phyloP scores from a whole-genome alignment of 2,888 invertebrate species.

The Acanthosepion pharaonis region DNA sequence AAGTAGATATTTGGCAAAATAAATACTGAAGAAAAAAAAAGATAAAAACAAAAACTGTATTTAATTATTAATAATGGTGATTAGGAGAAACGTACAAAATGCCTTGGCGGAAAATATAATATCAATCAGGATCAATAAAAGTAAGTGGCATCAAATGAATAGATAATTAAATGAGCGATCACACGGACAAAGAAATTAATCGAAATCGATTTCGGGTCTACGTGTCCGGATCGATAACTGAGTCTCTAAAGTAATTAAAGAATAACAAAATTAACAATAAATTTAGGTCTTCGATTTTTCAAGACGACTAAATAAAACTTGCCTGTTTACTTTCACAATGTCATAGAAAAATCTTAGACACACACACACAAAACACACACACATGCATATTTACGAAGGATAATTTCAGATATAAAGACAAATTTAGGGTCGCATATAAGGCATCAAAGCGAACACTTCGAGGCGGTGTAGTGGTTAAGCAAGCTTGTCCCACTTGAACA shows the following conservation, averaged over 20 bases:
- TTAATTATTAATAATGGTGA: conserved; percentile 33
- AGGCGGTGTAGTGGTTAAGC: too few relatives aligned
- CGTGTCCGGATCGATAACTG: not conserved
- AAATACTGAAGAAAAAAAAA: not conserved
- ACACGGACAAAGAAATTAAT: not conserved
- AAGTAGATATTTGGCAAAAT: not conserved
- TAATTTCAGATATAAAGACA: too few relatives aligned
- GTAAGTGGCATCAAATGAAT: conserved; percentile 33
- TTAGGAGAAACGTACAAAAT: not conserved
- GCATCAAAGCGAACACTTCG: too few relatives aligned
- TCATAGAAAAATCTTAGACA: not conserved
- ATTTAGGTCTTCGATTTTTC: not conserved
- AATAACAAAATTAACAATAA: conserved; percentile 33
- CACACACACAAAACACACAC: not conserved
- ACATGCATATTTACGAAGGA: not conserved
- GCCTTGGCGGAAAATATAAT: not conserved
- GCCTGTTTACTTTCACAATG: too few relatives aligned
- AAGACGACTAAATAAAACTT: too few relatives aligned
- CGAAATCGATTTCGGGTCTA: not conserved
- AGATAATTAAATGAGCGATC: conserved; percentile 8
- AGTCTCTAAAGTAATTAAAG: not conserved
- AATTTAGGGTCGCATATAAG: too few relatives aligned
- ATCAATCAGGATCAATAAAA: not conserved
- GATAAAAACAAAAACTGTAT: not conserved
- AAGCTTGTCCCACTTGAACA: too few relatives aligned